A percentile compares a stretch with the other conserved stretches of the same genome.
These are phyloP conservation scores for Orbicella faveolata DNA, from an alignment of 64 coral and sea anemone genomes.

Conservation along the genomic window DNA sequence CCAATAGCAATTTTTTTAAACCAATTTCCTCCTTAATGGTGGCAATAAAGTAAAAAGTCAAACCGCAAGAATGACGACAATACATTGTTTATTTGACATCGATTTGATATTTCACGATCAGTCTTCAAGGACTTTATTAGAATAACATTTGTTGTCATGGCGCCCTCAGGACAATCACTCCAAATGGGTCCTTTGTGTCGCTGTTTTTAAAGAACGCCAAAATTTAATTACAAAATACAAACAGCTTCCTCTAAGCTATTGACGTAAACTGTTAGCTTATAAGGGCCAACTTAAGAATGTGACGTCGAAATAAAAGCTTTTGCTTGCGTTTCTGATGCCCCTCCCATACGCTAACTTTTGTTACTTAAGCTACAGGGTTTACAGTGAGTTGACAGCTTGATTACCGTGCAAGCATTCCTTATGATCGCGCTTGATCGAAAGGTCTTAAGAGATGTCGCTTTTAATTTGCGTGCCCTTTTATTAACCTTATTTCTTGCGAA, in stretches of 20 bases:
- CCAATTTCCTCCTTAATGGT: background rate
- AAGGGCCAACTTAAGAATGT: slow-evolving; percentile 14
- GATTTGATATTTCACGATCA: slow-evolving; percentile 30
- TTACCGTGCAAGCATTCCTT: background rate
- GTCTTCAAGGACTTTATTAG: slow-evolving; percentile 28
- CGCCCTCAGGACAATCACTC: background rate
- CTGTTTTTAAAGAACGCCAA: background rate
- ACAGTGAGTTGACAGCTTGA: background rate
- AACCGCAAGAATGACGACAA: background rate
- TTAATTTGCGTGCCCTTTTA: slow-evolving; percentile 13
- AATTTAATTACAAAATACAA: slow-evolving; percentile 28
- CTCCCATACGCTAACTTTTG: background rate
- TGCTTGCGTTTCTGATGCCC: background rate
- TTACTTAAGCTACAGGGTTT: background rate
- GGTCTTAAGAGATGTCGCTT: slow-evolving; percentile 22
- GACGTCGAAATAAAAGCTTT: background rate
- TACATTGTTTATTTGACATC: slow-evolving; percentile 18
- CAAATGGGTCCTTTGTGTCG: background rate
- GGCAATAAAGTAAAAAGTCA: slow-evolving; percentile 12
- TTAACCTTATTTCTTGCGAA: slow-evolving; percentile 33
- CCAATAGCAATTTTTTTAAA: background rate
- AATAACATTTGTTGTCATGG: slow-evolving; percentile 42
- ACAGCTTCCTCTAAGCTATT: background rate
- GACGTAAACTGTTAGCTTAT: background rate
- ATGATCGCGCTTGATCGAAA: background rate